Evolutionary conservation across 2,113 vertebrate species (phyloP).

Genomic region (Tympanuchus pallidicinctus): DNA sequence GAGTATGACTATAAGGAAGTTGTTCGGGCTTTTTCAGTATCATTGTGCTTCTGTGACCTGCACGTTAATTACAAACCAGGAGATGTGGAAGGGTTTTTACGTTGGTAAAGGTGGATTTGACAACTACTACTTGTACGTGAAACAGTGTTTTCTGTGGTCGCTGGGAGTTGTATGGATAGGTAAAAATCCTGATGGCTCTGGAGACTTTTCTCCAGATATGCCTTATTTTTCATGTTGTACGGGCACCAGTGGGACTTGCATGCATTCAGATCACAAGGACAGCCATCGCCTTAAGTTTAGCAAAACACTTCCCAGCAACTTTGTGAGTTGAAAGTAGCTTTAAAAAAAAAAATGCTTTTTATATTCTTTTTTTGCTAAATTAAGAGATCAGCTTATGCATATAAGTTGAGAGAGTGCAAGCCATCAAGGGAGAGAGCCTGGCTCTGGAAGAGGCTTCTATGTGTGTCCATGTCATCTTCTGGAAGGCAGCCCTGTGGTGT

Average conservation of each 20-base stretch:
- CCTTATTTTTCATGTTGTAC: background rate
- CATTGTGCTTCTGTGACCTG: background rate
- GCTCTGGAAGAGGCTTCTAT: background rate
- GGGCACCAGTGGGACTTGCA: background rate
- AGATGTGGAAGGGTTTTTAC: background rate
- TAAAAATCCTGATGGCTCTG: background rate
- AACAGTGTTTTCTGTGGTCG: background rate
- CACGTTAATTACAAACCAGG: background rate
- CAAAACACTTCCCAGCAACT: background rate
- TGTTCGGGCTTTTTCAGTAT: background rate
- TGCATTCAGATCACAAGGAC: background rate
- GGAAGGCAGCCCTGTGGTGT: background rate
- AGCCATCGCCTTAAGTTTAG: background rate
- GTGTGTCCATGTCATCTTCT: rapidly evolving
- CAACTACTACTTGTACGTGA: background rate
- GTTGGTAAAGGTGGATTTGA: background rate
- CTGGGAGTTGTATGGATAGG: background rate
- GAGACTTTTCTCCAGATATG: background rate
- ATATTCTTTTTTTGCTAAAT: background rate
- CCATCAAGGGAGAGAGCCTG: background rate
- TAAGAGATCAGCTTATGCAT: background rate
- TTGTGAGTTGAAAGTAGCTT: background rate
- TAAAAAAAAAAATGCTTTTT: background rate
- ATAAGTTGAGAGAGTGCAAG: background rate
- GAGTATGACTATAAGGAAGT: background rate